These are phyloP conservation scores for Octopus bimaculoides DNA, from an alignment of 1,140 invertebrate genomes.

Conservation along the genomic window DNA sequence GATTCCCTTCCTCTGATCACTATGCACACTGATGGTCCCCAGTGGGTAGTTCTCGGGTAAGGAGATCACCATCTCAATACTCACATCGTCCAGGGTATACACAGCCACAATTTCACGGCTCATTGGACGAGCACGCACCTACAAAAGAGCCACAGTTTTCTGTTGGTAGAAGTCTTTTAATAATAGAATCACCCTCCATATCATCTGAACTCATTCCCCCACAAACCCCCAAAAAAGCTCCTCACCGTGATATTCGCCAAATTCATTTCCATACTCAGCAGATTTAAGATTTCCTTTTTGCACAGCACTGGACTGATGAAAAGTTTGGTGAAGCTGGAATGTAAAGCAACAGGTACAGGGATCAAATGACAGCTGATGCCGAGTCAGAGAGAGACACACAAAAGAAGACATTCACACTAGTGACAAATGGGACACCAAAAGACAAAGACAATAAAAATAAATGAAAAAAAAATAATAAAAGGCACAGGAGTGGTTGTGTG, in stretches of 20 bases:
- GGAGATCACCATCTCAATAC: constrained; percentile 75
- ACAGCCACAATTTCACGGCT: constrained; percentile 75
- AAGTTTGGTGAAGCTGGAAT: constrained; percentile 64
- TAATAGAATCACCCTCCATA: too few species aligned
- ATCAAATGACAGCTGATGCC: too few species aligned
- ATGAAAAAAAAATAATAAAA: too few species aligned
- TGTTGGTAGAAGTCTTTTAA: too few species aligned
- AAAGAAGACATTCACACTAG: too few species aligned
- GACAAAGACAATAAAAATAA: too few species aligned
- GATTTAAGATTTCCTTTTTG: constrained; percentile 68
- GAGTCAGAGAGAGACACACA: too few species aligned
- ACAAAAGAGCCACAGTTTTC: neutral
- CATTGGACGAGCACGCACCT: constrained; percentile 71
- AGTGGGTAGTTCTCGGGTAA: constrained; percentile 80
- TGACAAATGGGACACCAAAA: too few species aligned
- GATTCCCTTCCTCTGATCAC: constrained; percentile 66
- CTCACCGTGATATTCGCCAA: constrained; percentile 72
- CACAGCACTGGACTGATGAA: constrained; percentile 73
- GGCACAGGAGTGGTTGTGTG: too few species aligned
- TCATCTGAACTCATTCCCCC: too few species aligned
- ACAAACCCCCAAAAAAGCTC: neutral
- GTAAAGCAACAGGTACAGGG: too few species aligned
- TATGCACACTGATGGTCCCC: constrained; percentile 69
- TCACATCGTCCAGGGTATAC: constrained; percentile 79
- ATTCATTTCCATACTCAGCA: constrained; percentile 53